Evolutionary conservation across 2,888 invertebrate species (phyloP), one percentile per base, ranked within the genome.

Genomic region (Pharmacophagus antenor): DNA sequence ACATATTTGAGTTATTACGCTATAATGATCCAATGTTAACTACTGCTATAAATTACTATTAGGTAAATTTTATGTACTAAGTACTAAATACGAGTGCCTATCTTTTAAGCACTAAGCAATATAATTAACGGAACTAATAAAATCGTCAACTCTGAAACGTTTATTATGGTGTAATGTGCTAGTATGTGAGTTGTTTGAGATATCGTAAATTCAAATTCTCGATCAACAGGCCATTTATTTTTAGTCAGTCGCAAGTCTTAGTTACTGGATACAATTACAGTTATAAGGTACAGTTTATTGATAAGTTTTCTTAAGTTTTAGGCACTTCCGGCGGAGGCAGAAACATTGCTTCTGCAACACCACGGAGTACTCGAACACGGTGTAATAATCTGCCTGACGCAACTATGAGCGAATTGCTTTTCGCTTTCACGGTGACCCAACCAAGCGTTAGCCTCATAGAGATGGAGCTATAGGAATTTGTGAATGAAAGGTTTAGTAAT

Each of bases 301-400:
- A 31, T 31, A 31, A 12, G 15, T 31, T 7, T 8, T 27, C 12
- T 5, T 7, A 17, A n/a, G 10, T 0, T 88, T 83, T 62, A 94
- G 92, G 93, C 93, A n/a, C 93, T 96, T 0, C 97, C 97, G 8
- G 96, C 97, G 0, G 96, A 96, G 77, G 85, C 97, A 47, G 97
- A 97, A 84, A 93, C 93, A 41, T 76, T 97, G 47, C 79, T 97
- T 15, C 82, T 96, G 27, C 92, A 92, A 25, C 93, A 95, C 84
- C 91, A 92, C 0, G 92, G 91, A 51, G 92, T 97, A 44, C 91
- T 92, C 61, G 97, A 97, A 76, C 95, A 93, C 27, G 96, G 94
- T 2, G 97, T 97, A 27, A 92, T 96, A 72, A 97, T 10, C 77
- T 93, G 41, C 94, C 95, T 0, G 92, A 96, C 74, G 94, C 94